Base-by-base conservation (phyloP, 1,140 invertebrate genomes). In the Anastatus disparis region DNA sequence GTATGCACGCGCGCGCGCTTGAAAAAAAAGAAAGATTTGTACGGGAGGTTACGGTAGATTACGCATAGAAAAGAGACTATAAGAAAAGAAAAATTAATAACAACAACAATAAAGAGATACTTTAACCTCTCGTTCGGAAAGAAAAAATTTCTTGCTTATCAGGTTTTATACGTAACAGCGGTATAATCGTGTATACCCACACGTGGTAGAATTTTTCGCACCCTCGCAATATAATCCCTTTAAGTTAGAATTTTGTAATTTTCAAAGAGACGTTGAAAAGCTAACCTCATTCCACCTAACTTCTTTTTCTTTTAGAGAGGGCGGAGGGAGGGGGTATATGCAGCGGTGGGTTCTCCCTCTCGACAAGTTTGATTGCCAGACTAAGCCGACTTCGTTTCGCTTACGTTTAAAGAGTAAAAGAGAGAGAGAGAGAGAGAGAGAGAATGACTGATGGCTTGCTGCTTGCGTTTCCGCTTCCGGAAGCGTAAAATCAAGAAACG, bases 331-430 rank as follows among this genome's bases (percentile, higher is more conserved):
- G n/a, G n/a, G n/a, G n/a, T n/a, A n/a, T n/a, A n/a, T n/a, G n/a
- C n/a, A n/a, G n/a, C 6, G n/a, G 24, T 58, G 13, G 12, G 10
- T 17, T 38, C 50, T 68, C 17, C 24, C 26, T 17, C 65, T 62
- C 55, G 67, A 40, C 56, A 73, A 78, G 65, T 79, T 77, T 75
- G 77, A 77, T 79, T 76, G 73, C 77, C 53, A 53, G 35, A 48
- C 46, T 63, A 56, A 70, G 75, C 55, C 66, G 71, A n/a, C 48
- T 70, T 71, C 27, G 66, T 50, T 71, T 50, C 52, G 55, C 55
- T 50, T 17, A 27, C 53, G 31, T 7, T 22, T 35, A 4, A 24
- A 20, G 9, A 12, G n/a, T n/a, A n/a, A n/a, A n/a, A n/a, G n/a
- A n/a, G n/a, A n/a, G n/a, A n/a, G n/a, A n/a, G n/a, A n/a, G 9